Percentiles rank a stretch among this genome's conserved stretches.
Evolutionary conservation across 2,113 vertebrate species (phyloP).

Genomic region (Lontra canadensis): DNA sequence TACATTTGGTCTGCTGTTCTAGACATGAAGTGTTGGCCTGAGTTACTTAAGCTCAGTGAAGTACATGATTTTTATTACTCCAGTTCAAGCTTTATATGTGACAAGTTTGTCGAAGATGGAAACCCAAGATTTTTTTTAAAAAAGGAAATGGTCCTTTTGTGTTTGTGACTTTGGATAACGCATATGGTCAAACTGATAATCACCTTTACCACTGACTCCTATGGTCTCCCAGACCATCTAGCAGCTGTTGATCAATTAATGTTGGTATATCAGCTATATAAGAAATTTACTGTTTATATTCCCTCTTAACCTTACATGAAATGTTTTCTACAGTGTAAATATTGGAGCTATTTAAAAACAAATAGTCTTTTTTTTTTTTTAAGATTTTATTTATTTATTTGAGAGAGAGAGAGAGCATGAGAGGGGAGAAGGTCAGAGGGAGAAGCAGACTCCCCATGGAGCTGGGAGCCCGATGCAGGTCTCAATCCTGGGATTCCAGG

Average conservation of each 20-base stretch:
- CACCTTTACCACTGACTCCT: not conserved
- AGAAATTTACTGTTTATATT: not conserved
- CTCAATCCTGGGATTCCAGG: no score
- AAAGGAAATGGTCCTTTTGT: not conserved
- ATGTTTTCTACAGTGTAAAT: not conserved
- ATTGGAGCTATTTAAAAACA: not conserved
- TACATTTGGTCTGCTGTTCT: not conserved
- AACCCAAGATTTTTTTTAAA: not conserved
- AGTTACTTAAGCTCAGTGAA: conserved; percentile 46
- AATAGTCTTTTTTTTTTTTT: not conserved
- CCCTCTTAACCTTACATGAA: not conserved
- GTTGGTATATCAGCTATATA: not conserved
- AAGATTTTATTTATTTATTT: no score
- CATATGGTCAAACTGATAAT: not conserved
- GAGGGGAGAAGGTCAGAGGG: no score
- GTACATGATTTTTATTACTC: not conserved
- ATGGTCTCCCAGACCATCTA: not conserved
- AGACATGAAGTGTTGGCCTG: conserved; percentile 20
- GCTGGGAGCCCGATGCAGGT: no score
- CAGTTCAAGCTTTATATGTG: not conserved
- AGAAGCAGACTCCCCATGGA: no score
- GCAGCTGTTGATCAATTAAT: not conserved
- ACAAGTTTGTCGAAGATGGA: not conserved
- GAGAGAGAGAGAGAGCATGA: no score
- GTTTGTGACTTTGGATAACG: not conserved